These are phyloP conservation scores for Drymodes brunneopygia DNA, from an alignment of 2,113 vertebrate species.

Conservation along the genomic window DNA sequence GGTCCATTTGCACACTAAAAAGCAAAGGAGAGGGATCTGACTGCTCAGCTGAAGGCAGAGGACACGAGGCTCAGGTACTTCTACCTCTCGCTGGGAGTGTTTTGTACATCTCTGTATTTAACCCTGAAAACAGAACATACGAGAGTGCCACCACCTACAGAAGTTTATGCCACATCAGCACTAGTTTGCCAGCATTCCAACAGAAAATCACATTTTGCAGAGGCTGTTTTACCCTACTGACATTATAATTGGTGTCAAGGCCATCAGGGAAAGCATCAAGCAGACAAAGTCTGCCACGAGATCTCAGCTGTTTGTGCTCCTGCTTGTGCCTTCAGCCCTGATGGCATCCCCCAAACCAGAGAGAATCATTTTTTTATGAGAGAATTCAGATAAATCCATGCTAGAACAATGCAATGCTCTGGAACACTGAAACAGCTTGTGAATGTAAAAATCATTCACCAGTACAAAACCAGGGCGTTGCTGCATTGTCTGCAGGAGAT, in stretches of 20 bases:
- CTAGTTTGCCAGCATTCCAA: not conserved
- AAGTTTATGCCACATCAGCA: not conserved
- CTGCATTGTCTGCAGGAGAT: constrained; percentile 39
- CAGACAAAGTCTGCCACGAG: not conserved
- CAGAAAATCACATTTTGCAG: not conserved
- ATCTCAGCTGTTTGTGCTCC: not conserved
- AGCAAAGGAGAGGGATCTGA: not conserved
- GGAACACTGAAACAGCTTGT: not conserved
- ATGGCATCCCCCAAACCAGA: not conserved
- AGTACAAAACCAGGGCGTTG: constrained; percentile 6
- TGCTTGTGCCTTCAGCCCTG: not conserved
- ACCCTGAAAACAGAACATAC: not conserved
- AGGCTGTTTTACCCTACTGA: not conserved
- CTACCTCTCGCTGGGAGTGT: not conserved
- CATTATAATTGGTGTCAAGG: not conserved
- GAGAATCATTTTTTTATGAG: not conserved
- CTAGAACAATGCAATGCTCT: not conserved
- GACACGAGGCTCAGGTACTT: not conserved
- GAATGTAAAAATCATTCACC: not conserved
- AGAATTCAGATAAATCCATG: not conserved
- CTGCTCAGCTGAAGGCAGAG: not conserved
- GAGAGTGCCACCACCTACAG: not conserved
- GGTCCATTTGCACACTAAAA: not conserved
- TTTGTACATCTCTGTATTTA: not conserved
- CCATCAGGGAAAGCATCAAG: not conserved